A percentile compares a stretch with the other conserved stretches of the same genome.
phyloP scores from a whole-genome alignment of 2,113 vertebrate species.

The Protobothrops flavoviridis region DNA sequence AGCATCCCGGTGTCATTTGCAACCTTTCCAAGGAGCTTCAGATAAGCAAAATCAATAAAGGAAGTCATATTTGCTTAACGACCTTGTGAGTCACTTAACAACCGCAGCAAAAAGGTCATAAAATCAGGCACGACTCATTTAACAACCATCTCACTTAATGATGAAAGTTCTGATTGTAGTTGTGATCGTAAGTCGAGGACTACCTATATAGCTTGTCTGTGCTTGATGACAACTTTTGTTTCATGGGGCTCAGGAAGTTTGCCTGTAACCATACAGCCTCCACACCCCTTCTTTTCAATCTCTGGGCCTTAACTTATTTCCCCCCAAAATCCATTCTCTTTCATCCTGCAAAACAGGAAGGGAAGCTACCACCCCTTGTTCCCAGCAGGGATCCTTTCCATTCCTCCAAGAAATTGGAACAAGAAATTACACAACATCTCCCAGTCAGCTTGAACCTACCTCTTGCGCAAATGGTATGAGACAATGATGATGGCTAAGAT shows the following conservation, averaged over 20 bases:
- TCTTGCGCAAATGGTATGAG: slow-evolving; percentile 51
- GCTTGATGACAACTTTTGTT: neutral
- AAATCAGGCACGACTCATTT: too few species aligned
- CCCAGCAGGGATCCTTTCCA: neutral
- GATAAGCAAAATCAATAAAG: too few species aligned
- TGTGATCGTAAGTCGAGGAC: neutral
- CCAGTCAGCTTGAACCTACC: slow-evolving; percentile 48
- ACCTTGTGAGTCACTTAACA: too few species aligned
- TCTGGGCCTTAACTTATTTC: neutral
- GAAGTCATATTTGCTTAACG: too few species aligned
- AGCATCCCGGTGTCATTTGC: too few species aligned
- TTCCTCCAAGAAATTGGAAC: neutral
- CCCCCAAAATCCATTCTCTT: neutral
- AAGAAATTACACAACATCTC: neutral
- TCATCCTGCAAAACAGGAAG: neutral
- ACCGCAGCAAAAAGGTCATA: too few species aligned
- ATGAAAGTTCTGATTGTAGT: too few species aligned
- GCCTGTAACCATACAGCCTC: neutral
- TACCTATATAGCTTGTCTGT: neutral
- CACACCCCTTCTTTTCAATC: neutral
- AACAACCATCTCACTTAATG: too few species aligned
- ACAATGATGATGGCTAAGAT: slow-evolving; percentile 58
- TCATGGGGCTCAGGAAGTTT: neutral
- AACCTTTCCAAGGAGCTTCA: too few species aligned
- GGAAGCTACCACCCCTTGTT: neutral